Conservation (phyloP, 2,113 vertebrate genomes). For the Telmatochromis sp. region DNA sequence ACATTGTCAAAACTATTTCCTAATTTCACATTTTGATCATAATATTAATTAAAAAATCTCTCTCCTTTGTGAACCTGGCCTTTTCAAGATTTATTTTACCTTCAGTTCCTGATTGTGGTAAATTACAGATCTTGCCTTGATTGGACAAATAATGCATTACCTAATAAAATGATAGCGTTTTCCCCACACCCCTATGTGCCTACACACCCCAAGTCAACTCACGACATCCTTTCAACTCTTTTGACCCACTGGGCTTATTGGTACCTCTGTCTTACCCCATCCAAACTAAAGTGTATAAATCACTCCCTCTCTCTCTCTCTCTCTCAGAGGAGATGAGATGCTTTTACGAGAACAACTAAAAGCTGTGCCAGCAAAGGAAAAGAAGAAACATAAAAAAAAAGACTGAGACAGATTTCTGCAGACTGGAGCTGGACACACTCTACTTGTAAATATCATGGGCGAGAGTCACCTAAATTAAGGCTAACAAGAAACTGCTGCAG, state of each 20-base stretch:
- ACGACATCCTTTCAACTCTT: background rate
- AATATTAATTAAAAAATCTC: background rate
- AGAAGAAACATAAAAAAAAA: slow-evolving; percentile 15
- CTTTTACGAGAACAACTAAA: slow-evolving; percentile 50
- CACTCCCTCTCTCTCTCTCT: slow-evolving; percentile 18
- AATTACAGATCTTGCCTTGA: slow-evolving; percentile 48
- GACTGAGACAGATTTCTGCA: slow-evolving; percentile 26
- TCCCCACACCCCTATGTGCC: slow-evolving; percentile 50
- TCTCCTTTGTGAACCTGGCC: slow-evolving; percentile 34
- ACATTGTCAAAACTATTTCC: slow-evolving; percentile 16
- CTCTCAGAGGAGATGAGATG: slow-evolving; percentile 45
- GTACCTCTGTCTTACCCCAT: slow-evolving; percentile 72
- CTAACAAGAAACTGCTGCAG: slow-evolving; percentile 60
- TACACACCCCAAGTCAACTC: slow-evolving; percentile 23
- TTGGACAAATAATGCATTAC: background rate
- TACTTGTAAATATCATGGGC: slow-evolving; percentile 71
- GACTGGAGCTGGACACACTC: slow-evolving; percentile 55
- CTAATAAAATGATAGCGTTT: slow-evolving; percentile 42
- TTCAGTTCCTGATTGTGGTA: slow-evolving; percentile 21
- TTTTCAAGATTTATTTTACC: slow-evolving; percentile 39
- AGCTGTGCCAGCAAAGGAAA: slow-evolving; percentile 57
- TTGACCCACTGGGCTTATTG: slow-evolving; percentile 60
- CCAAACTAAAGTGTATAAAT: slow-evolving; percentile 47
- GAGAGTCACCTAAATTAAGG: slow-evolving; percentile 56
- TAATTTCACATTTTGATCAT: background rate